phyloP scores from a whole-genome alignment of 2,888 invertebrate species.

The Drosophila lacicola region DNA sequence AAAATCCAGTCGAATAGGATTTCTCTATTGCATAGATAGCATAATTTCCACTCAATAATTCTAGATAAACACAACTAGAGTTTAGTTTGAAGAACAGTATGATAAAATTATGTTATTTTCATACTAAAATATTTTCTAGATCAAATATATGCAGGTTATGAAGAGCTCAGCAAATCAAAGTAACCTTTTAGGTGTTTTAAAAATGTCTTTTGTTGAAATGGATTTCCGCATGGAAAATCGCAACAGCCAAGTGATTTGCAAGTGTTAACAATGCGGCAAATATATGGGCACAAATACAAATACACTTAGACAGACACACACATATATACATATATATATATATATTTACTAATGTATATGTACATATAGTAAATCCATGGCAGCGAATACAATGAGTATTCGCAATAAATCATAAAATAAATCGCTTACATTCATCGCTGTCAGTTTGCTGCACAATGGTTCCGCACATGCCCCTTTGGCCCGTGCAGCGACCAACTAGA shows the following conservation, averaged over 20 bases:
- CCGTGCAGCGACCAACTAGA: constrained; percentile 42
- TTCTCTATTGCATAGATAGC: too few species aligned
- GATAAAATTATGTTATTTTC: too few species aligned
- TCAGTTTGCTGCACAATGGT: constrained; percentile 75
- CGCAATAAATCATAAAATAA: constrained; percentile 81
- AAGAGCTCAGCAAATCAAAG: background rate
- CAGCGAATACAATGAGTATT: constrained; percentile 71
- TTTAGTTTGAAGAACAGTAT: too few species aligned
- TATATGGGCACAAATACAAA: constrained; percentile 34
- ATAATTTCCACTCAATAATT: too few species aligned
- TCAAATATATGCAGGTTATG: background rate
- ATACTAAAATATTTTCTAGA: background rate
- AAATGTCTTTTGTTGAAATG: constrained; percentile 31
- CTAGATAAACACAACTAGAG: too few species aligned
- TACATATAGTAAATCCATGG: constrained; percentile 50
- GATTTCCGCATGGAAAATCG: constrained; percentile 47
- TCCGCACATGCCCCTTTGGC: constrained; percentile 15
- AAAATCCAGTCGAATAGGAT: too few species aligned
- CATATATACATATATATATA: background rate
- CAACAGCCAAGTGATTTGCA: constrained; percentile 64
- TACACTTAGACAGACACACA: constrained; percentile 6
- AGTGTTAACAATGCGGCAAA: constrained; percentile 71
- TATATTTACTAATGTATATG: constrained; percentile 7
- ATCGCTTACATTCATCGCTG: constrained; percentile 81
- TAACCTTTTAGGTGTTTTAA: constrained; percentile 7